phyloP scores from a whole-genome alignment of 2,888 invertebrate genomes.

The Vannuccia rotundouncinata region DNA sequence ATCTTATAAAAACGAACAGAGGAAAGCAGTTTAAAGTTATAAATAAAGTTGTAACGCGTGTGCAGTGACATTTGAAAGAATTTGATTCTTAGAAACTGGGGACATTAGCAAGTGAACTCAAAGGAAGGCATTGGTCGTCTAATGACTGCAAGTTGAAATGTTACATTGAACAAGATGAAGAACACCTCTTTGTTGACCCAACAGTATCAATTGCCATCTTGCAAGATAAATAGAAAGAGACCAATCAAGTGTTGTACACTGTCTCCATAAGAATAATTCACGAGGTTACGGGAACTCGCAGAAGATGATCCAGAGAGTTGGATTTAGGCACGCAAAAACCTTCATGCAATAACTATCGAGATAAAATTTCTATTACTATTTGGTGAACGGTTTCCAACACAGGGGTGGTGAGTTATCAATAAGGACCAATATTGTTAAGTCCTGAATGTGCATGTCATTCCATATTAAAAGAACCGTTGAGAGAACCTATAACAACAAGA shows the following conservation, averaged over 20 bases:
- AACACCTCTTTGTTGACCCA: background rate
- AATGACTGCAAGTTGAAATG: background rate
- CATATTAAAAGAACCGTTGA: background rate
- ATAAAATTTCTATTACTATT: background rate
- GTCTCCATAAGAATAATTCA: background rate
- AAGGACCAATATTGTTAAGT: background rate
- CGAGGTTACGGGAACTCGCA: background rate
- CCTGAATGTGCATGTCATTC: background rate
- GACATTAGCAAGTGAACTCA: background rate
- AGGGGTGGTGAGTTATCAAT: background rate
- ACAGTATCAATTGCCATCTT: background rate
- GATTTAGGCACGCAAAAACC: background rate
- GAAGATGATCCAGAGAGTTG: background rate
- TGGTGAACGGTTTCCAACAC: background rate
- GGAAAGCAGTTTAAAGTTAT: no score
- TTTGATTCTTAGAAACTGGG: background rate
- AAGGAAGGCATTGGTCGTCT: background rate
- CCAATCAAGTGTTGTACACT: background rate
- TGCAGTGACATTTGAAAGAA: background rate
- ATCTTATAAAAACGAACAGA: no score
- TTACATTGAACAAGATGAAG: background rate
- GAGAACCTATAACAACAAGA: background rate
- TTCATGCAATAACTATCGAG: background rate
- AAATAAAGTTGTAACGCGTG: no score
- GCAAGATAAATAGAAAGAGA: background rate